Percentiles rank a stretch among this genome's conserved stretches.
Conservation (phyloP, 2,888 invertebrate species). For the Parascotia fuliginaria region DNA sequence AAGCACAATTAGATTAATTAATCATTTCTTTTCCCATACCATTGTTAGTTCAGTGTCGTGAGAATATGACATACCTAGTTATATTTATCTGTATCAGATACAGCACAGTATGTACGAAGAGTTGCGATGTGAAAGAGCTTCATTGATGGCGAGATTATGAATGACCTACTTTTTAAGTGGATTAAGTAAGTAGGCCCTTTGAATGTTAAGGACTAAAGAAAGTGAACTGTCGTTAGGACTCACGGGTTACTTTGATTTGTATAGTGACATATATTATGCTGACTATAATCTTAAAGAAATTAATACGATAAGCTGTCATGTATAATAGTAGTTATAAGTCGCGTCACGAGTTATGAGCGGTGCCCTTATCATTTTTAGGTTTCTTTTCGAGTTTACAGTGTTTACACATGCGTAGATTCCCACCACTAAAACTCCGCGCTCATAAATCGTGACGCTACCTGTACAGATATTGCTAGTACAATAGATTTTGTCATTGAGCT, state of each 20-base stretch:
- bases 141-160: slow-evolving; percentile 4
- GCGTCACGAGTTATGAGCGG: too few relatives aligned
- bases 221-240: not conserved
- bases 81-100: not conserved
- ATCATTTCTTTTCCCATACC: slow-evolving; percentile 40
- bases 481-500: too few relatives aligned
- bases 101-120: not conserved
- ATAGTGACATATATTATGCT: too few relatives aligned
- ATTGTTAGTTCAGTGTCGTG: slow-evolving; percentile 30
- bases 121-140: slow-evolving; percentile 2
- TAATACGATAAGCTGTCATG: too few relatives aligned
- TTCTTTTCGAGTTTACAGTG: too few relatives aligned
- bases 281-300: too few relatives aligned
- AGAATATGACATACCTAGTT: slow-evolving; percentile 19
- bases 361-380: too few relatives aligned
- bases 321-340: too few relatives aligned
- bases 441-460: too few relatives aligned
- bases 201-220: not conserved
- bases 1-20: slow-evolving; percentile 29
- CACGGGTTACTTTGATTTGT: not conserved
- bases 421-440: too few relatives aligned
- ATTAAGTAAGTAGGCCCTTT: slow-evolving; percentile 4
- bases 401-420: too few relatives aligned
- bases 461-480: too few relatives aligned
- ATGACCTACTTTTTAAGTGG: slow-evolving; percentile 19